These are phyloP conservation scores for Scaptomyza tumidula DNA, from an alignment of 2,888 invertebrate species.

Conservation along the genomic window DNA sequence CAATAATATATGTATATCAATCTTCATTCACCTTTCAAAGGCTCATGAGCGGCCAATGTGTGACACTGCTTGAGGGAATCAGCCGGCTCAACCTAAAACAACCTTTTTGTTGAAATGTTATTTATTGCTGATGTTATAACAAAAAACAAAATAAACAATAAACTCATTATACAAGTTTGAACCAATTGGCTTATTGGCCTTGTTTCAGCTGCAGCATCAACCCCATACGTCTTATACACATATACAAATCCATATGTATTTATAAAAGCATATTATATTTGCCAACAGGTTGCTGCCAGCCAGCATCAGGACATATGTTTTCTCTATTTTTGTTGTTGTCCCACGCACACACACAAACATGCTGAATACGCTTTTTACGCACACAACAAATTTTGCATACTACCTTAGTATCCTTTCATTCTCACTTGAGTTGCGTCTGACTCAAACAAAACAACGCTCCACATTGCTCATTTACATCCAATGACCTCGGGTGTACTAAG, in stretches of 20 bases:
- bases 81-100: too few species aligned
- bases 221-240: constrained; percentile 2
- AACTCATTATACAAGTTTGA: too few species aligned
- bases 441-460: constrained; percentile 58
- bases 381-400: constrained; percentile 20
- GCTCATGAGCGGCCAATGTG: too few species aligned
- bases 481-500: constrained; percentile 53
- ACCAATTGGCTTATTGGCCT: constrained; percentile 6
- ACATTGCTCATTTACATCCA: constrained; percentile 71
- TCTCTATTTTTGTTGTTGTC: constrained; percentile 19
- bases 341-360: constrained; percentile 6
- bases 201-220: constrained; percentile 6
- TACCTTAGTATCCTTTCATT: constrained; percentile 29
- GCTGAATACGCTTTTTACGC: constrained; percentile 4
- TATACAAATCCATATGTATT: constrained; percentile 21
- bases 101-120: too few species aligned
- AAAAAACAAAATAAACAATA: too few species aligned
- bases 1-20: too few species aligned
- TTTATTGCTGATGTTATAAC: too few species aligned
- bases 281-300: constrained; percentile 69
- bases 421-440: constrained; percentile 30
- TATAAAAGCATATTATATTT: constrained; percentile 42
- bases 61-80: too few species aligned
- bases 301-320: constrained; percentile 57
- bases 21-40: too few species aligned